Conservation (phyloP, 2,888 invertebrate species). For the Clivina fossor region DNA sequence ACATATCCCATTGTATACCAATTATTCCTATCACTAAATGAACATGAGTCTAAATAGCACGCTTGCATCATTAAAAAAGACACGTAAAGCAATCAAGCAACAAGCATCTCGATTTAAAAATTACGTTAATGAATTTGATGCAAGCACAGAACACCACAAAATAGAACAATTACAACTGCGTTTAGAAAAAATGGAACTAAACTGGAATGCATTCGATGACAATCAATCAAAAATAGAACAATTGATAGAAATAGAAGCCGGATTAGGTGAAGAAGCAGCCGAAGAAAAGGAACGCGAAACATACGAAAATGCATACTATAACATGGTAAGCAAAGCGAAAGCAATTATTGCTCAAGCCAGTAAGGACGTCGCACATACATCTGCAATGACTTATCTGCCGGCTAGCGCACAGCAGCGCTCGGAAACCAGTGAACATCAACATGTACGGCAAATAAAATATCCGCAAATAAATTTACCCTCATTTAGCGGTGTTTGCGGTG, state of each 20-base stretch:
- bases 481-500: constrained; percentile 19
- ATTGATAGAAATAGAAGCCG: not conserved
- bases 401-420: not conserved
- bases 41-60: too few relatives aligned
- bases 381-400: not conserved
- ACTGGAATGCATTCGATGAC: not conserved
- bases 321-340: constrained; percentile 6
- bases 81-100: not conserved
- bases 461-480: constrained; percentile 27
- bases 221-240: not conserved
- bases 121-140: not conserved
- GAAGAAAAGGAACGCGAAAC: constrained; percentile 4
- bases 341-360: too few relatives aligned
- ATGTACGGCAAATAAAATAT: constrained; percentile 14
- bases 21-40: too few relatives aligned
- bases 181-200: not conserved
- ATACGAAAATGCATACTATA: not conserved
- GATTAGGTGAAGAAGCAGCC: too few relatives aligned
- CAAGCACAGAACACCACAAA: not conserved
- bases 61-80: constrained; percentile 4
- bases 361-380: too few relatives aligned
- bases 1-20: too few relatives aligned
- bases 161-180: not conserved
- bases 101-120: not conserved
- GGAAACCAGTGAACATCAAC: constrained; percentile 8